A percentile compares a stretch with the other conserved stretches of the same genome.
phyloP scores from a whole-genome alignment of 2,888 invertebrate genomes.

The Phania funesta region DNA sequence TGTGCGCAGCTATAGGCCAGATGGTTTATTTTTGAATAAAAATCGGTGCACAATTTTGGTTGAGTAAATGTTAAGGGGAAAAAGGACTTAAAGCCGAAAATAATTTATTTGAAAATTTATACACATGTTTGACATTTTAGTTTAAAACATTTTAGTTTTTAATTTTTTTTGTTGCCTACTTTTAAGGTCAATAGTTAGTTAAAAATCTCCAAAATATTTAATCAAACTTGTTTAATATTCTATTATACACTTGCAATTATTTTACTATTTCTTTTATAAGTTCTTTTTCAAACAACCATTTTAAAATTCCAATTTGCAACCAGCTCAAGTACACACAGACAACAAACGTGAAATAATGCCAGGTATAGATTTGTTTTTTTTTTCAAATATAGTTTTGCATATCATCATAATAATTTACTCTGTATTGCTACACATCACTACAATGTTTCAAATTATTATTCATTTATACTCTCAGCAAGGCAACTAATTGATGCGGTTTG shows the following conservation, averaged over 20 bases:
- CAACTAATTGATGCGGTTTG: background rate
- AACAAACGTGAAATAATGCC: conserved; percentile 5
- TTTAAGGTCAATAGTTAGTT: too few relatives aligned
- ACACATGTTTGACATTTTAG: too few relatives aligned
- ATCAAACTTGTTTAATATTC: background rate
- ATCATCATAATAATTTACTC: background rate
- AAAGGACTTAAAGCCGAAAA: background rate
- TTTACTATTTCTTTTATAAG: background rate
- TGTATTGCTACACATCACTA: background rate
- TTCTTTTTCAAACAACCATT: background rate
- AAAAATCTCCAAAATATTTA: too few relatives aligned
- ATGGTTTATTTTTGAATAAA: background rate
- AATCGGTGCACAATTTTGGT: background rate
- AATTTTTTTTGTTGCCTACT: too few relatives aligned
- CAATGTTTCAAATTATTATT: background rate
- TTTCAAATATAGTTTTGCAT: background rate
- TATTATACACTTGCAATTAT: background rate
- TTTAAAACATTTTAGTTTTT: too few relatives aligned
- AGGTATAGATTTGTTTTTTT: conserved; percentile 27
- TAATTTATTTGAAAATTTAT: too few relatives aligned
- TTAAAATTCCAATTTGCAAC: background rate
- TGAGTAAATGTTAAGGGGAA: background rate
- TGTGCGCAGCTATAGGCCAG: background rate
- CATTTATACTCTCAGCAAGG: background rate
- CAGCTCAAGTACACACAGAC: background rate